Conservation (phyloP, 2,113 vertebrate genomes). For the Hemibagrus wyckioides region DNA sequence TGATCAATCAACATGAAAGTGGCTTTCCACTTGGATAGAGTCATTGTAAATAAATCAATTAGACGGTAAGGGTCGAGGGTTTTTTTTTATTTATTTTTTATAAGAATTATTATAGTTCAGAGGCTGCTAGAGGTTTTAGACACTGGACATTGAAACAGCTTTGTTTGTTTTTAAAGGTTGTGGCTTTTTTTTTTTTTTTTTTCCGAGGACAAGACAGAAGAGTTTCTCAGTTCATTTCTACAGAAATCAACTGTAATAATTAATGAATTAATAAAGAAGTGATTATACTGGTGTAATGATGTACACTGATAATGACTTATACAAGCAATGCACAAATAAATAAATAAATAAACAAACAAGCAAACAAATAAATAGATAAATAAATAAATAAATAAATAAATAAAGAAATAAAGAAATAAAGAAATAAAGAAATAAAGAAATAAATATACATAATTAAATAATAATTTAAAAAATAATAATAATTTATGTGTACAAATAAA, state of each 20-base stretch:
- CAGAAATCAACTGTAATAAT: background rate
- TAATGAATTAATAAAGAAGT: background rate
- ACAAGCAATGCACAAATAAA: background rate
- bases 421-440: too few species aligned
- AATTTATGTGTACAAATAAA: too few species aligned
- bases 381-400: background rate
- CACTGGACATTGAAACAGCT: background rate
- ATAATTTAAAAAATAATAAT: too few species aligned
- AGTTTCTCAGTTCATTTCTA: background rate
- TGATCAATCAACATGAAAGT: conserved; percentile 90
- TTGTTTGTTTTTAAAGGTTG: background rate
- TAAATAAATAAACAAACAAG: background rate
- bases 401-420: too few species aligned
- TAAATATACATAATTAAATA: too few species aligned
- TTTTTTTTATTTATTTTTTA: conserved; percentile 41
- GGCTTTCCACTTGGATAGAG: conserved; percentile 76
- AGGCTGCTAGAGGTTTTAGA: conserved; percentile 11
- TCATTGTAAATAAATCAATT: conserved; percentile 90
- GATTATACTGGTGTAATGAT: background rate
- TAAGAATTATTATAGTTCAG: conserved; percentile 32
- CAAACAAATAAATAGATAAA: too few species aligned
- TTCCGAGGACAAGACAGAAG: background rate
- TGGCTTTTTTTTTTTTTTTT: background rate
- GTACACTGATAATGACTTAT: background rate
- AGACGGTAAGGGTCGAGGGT: conserved; percentile 59